A percentile compares a stretch with the other conserved stretches of the same genome.
These are phyloP conservation scores for Pseudotriccus pelzelni DNA, from an alignment of 2,797 vertebrate species.

Conservation along the genomic window DNA sequence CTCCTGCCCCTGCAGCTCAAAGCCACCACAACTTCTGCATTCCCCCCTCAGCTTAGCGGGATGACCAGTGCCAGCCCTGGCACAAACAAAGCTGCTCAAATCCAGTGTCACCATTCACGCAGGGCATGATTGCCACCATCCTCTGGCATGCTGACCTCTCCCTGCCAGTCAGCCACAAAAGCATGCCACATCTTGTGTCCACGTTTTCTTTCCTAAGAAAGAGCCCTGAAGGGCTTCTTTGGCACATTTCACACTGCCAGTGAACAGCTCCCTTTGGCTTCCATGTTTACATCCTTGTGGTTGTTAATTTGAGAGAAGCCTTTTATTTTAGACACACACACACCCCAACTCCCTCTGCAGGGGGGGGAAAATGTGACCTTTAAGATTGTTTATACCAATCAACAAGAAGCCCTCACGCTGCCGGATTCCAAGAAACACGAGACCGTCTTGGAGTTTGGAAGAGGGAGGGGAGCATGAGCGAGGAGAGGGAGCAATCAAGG, in stretches of 20 bases:
- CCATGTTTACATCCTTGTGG: conserved; percentile 69
- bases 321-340: conserved; percentile 59
- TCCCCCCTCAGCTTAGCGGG: not conserved
- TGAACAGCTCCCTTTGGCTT: conserved; percentile 59
- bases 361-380: conserved; percentile 66
- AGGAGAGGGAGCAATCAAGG: conserved; percentile 57
- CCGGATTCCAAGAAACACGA: conserved; percentile 70
- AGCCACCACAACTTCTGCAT: conserved; percentile 10
- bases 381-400: conserved; percentile 73
- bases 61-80: not conserved
- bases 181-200: conserved; percentile 29
- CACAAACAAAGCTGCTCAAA: conserved; percentile 2
- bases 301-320: conserved; percentile 67
- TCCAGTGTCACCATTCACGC: not conserved
- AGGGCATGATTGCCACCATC: not conserved
- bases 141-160: not conserved
- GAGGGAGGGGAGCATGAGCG: conserved; percentile 4
- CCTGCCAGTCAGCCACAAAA: not conserved
- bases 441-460: conserved; percentile 37
- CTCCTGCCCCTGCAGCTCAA: not conserved
- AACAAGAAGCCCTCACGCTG: conserved; percentile 56
- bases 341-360: conserved; percentile 6
- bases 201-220: conserved; percentile 59
- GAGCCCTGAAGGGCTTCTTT: conserved; percentile 8
- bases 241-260: conserved; percentile 3